Conservation (phyloP, 2,888 invertebrate genomes). For the Malthinus flaveolus region DNA sequence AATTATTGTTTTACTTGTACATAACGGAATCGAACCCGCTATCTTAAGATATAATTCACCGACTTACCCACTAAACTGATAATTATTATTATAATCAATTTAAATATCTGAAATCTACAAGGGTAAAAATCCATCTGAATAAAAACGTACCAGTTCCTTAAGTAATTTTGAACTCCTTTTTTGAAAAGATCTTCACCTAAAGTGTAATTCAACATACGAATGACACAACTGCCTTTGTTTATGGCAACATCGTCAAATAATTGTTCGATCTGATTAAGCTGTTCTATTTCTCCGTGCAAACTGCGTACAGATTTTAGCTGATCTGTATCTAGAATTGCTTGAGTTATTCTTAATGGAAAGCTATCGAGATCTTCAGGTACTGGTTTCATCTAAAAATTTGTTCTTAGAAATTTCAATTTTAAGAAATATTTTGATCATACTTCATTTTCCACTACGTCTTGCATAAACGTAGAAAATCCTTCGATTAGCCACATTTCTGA, state of each 20-base stretch:
- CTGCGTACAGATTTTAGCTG: conserved; percentile 61
- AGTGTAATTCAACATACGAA: conserved; percentile 64
- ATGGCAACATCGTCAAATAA: conserved; percentile 58
- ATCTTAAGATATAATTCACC: neutral
- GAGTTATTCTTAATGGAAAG: conserved; percentile 58
- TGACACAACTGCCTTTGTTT: conserved; percentile 59
- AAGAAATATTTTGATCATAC: conserved; percentile 6
- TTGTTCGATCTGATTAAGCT: conserved; percentile 62
- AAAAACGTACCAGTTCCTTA: conserved; percentile 60
- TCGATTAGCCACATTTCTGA: conserved; percentile 73
- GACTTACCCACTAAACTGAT: no score
- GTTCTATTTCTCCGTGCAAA: conserved; percentile 57
- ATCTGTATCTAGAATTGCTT: conserved; percentile 60
- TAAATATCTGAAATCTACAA: no score
- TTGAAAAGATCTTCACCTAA: conserved; percentile 59
- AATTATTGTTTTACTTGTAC: neutral
- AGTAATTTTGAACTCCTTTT: conserved; percentile 58
- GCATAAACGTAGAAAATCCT: conserved; percentile 71
- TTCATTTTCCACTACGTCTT: conserved; percentile 54
- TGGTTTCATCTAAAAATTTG: conserved; percentile 57
- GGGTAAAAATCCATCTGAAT: neutral
- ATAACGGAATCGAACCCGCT: neutral
- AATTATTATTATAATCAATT: no score
- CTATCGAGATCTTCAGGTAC: conserved; percentile 61
- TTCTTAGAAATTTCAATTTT: neutral